Percentiles rank a stretch among this genome's conserved stretches.
Conservation (phyloP, 2,113 vertebrate genomes). For the Beaufortia kweichowensis region DNA sequence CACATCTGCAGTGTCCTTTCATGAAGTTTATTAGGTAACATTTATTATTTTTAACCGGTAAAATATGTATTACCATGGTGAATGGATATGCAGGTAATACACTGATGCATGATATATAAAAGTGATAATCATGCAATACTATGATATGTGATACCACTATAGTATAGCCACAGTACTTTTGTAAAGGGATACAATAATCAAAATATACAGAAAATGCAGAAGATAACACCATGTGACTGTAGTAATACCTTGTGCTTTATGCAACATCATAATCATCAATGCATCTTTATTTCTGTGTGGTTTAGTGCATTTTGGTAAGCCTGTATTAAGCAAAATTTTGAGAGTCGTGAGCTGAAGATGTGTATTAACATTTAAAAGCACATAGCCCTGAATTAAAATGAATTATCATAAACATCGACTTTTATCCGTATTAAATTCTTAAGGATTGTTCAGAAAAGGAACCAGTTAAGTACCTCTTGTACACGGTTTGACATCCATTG, state of each 20-base stretch:
- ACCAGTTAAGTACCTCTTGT: neutral
- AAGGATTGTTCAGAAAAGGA: neutral
- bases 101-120: too few species aligned
- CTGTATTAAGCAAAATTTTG: neutral
- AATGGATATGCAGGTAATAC: neutral
- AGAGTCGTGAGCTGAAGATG: neutral
- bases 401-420: neutral
- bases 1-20: neutral
- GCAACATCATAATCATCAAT: neutral
- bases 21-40: neutral
- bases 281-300: neutral
- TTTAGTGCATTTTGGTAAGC: neutral
- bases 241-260: too few species aligned
- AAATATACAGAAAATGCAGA: too few species aligned
- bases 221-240: neutral
- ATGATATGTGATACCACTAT: neutral
- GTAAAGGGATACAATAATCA: too few species aligned
- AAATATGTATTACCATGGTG: neutral
- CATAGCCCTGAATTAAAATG: neutral
- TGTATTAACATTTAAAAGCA: neutral
- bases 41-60: neutral
- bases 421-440: constrained; percentile 5
- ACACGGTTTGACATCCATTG: constrained; percentile 2
- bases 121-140: too few species aligned
- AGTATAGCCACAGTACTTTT: too few species aligned